These are phyloP conservation scores for human DNA, from an alignment of 2,113 vertebrate species.

Conservation along the genomic window GRCh38 chr4:113552001-113552500, in stretches of 20 bases:
- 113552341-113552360: background rate
- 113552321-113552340: background rate
- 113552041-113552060: slow-evolving; percentile 90
- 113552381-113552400: background rate
- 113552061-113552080: slow-evolving; percentile 91
- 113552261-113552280: background rate
- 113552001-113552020: background rate
- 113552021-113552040: slow-evolving; percentile 87
- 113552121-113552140: background rate
- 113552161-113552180: background rate
- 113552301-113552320: background rate
- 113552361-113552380: background rate
- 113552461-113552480: background rate
- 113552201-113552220: background rate
- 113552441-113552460: background rate
- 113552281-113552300: background rate
- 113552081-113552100: slow-evolving; percentile 87
- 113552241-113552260: background rate
- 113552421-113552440: slow-evolving; percentile 13
- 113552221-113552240: background rate
- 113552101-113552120: background rate
- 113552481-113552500: background rate
- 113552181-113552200: background rate
- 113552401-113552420: background rate
- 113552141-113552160: background rate